Evolutionary conservation across 2,888 invertebrate species (phyloP).

Genomic region (Esperia sulphurella): DNA sequence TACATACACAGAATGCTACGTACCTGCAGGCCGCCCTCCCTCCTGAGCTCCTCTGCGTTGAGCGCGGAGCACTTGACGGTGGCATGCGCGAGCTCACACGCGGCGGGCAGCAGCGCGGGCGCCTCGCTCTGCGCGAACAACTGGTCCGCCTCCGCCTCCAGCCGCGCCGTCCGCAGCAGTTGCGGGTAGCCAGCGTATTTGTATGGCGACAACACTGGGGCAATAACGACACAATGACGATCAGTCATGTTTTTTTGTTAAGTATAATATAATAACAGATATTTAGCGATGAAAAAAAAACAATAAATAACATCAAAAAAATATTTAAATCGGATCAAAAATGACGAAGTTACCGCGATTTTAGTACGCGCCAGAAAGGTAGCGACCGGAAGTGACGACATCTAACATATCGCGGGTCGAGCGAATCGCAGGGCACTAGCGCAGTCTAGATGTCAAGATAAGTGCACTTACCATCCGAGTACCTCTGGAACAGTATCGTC

Average conservation of each 20-base stretch:
- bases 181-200: constrained; percentile 99
- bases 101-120: constrained; percentile 88
- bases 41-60: constrained; percentile 97
- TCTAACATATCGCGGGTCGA: too few species aligned
- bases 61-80: constrained; percentile 97
- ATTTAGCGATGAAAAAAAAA: too few species aligned
- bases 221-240: too few species aligned
- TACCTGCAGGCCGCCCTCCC: constrained; percentile 87
- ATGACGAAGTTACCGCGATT: too few species aligned
- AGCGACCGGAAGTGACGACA: too few species aligned
- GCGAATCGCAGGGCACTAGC: too few species aligned
- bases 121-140: constrained; percentile 83
- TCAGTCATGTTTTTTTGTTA: too few species aligned
- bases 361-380: too few species aligned
- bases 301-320: too few species aligned
- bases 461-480: constrained; percentile 90
- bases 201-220: constrained; percentile 91
- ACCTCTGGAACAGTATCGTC: constrained; percentile 95
- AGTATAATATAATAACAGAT: too few species aligned
- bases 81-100: constrained; percentile 96
- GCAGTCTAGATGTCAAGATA: too few species aligned
- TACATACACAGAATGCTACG: background rate
- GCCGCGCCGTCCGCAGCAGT: constrained; percentile 94
- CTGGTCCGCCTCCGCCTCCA: constrained; percentile 95
- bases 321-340: too few species aligned